Evolutionary conservation across 2,797 vertebrate species (phyloP), one percentile per base, ranked within the genome.

Genomic region (Scyliorhinus canicula): DNA sequence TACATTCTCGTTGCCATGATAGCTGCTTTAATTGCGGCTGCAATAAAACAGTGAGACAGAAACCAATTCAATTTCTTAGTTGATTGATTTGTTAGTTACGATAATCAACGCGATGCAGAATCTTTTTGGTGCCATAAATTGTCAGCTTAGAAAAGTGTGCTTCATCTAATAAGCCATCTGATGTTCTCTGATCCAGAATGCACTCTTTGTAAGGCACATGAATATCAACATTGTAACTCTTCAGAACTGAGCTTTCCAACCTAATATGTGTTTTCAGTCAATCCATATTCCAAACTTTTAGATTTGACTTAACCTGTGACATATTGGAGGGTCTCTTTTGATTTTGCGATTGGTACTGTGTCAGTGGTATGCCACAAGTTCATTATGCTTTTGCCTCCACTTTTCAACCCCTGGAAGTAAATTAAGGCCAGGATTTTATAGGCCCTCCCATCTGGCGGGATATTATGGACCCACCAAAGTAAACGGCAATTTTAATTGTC

Each of bases 51-150:
- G 24, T 31, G 44, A 93, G 91, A 50, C 19, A 67, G 63, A 93
- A 65, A 47, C 91, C 63, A 93, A 44, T 93, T 93, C 91, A 93
- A 93, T 93, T 67, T 67, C 50, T 93, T 47, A 65, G 60, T 69
- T 69, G 91, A 31, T 67, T 93, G 63, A 93, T 93, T 93, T 93
- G 91, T 93, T 93, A 93, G 63, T 67, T 65, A 93, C 40, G n/a
- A 67, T 47, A 93, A 93, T 69, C 63, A 67, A 69, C 24, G 24
- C 40, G 47, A 67, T 93, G 28, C 67, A 93, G 44, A 69, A 26
- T 65, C 40, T 67, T 69, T 93, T 47, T 63, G 47, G 16, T 93
- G 63, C 65, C 24, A 28, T 93, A 93, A 90, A 90, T 90, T 60
- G 86, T 69, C 57, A 93, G 63, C 65, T 3, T 69, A 14, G 21